These are phyloP conservation scores for Hecatera dysodea DNA, from an alignment of 2,888 invertebrate genomes.

Conservation along the genomic window DNA sequence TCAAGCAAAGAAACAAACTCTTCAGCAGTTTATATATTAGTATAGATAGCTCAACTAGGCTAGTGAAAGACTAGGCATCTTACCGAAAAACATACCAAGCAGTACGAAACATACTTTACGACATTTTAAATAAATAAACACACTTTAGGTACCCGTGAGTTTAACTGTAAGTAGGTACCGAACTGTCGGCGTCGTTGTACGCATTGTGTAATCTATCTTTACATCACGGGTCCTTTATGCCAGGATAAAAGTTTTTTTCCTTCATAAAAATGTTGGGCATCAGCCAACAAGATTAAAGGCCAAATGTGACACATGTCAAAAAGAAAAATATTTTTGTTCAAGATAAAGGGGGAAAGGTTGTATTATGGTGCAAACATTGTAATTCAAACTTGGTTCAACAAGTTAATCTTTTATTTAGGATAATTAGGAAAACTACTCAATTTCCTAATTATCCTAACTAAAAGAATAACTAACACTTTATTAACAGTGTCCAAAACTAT, in stretches of 20 bases:
- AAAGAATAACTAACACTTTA: no score
- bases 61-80: no score
- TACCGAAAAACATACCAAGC: not conserved
- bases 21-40: no score
- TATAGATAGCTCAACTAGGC: no score
- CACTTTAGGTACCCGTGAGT: constrained; percentile 8
- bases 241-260: constrained; percentile 53
- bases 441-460: no score
- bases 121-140: not conserved
- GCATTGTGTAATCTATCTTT: constrained; percentile 52
- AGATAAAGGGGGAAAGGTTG: constrained; percentile 39
- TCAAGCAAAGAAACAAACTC: no score
- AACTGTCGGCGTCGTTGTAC: constrained; percentile 23
- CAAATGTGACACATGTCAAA: constrained; percentile 56
- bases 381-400: constrained; percentile 16
- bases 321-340: constrained; percentile 53
- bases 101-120: not conserved
- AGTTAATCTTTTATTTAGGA: constrained; percentile 4
- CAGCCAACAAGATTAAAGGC: constrained; percentile 56
- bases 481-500: not conserved
- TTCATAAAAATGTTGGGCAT: constrained; percentile 52
- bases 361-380: constrained; percentile 15
- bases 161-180: constrained; percentile 12
- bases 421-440: not conserved
- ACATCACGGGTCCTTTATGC: constrained; percentile 48